These are phyloP conservation scores for Peromyscus leucopus DNA, from an alignment of 2,113 vertebrate genomes.

Conservation along the genomic window DNA sequence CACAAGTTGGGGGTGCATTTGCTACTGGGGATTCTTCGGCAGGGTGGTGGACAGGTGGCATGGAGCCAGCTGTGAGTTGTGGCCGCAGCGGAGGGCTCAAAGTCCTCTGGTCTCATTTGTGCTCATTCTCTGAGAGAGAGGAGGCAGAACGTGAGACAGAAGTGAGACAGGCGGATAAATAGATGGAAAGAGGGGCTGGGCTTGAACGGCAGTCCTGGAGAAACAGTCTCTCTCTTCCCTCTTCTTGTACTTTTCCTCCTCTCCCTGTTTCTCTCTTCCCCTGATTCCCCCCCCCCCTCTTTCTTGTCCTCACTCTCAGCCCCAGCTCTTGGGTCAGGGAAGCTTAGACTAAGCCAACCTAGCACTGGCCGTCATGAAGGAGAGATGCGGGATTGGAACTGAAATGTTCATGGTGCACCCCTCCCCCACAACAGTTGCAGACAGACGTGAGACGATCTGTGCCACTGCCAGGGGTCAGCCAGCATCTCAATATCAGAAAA, in stretches of 20 bases:
- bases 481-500: conserved; percentile 45
- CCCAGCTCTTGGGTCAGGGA: not conserved
- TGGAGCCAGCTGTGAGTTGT: not conserved
- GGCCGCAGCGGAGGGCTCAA: not conserved
- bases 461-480: conserved; percentile 52
- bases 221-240: not conserved
- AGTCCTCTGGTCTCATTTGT: not conserved
- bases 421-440: conserved; percentile 44
- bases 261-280: not conserved
- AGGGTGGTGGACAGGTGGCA: rapidly evolving
- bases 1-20: not conserved
- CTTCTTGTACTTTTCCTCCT: not conserved
- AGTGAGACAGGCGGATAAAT: not conserved
- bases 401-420: conserved; percentile 33
- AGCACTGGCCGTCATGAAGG: not conserved
- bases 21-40: not conserved
- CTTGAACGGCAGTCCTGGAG: not conserved
- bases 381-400: conserved; percentile 55
- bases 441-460: conserved; percentile 39
- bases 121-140: not conserved
- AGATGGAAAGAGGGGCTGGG: too few species aligned
- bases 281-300: not conserved
- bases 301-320: not conserved
- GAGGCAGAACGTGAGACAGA: not conserved
- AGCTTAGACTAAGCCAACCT: not conserved